phyloP scores from a whole-genome alignment of 2,113 vertebrate genomes.

The Lanius ludovicianus region DNA sequence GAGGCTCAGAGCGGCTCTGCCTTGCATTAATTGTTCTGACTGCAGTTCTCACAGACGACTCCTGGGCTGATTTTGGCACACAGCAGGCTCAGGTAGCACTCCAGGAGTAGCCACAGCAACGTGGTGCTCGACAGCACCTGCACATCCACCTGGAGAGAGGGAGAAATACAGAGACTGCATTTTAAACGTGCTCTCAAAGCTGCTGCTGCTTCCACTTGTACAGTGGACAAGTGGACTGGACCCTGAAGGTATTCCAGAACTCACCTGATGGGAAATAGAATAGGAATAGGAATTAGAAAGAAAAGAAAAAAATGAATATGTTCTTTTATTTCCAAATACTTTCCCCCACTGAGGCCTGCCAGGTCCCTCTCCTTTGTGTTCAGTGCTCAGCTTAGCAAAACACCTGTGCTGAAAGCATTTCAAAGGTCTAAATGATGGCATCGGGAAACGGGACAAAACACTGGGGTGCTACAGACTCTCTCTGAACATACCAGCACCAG shows the following conservation, averaged over 20 bases:
- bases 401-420: background rate
- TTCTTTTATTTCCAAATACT: background rate
- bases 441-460: background rate
- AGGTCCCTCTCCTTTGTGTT: background rate
- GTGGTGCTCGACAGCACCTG: background rate
- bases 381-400: background rate
- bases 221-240: background rate
- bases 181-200: rapidly evolving
- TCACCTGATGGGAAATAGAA: background rate
- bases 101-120: slow-evolving; percentile 30
- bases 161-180: background rate
- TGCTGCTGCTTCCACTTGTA: background rate
- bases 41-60: rapidly evolving
- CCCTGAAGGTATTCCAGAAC: background rate
- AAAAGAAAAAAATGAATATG: background rate
- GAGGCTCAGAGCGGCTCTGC: rapidly evolving
- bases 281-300: background rate
- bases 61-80: background rate
- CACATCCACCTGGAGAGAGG: background rate
- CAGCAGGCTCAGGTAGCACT: background rate
- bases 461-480: background rate
- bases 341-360: background rate
- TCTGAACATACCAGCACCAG: background rate
- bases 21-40: background rate
- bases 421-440: background rate